Evolutionary conservation across 1,140 invertebrate species (phyloP), one percentile per base, ranked within the genome.

Genomic region (Drosophila kanapiae): DNA sequence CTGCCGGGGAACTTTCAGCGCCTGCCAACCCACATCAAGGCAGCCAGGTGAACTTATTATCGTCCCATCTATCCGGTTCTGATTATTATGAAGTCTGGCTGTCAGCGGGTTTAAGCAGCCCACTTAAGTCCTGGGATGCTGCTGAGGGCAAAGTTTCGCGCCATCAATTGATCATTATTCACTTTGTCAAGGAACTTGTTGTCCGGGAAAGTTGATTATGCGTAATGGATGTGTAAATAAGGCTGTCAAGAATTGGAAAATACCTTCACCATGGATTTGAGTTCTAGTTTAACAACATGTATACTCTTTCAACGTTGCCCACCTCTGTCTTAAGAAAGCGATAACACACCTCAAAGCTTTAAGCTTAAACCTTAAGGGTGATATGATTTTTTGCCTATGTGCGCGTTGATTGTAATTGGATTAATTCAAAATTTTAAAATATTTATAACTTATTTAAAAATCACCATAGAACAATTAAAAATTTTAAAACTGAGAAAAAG

Each of bases 151-250:
- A 76, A 76, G 54, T 65, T 79, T 69, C 47, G 62, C 75, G 54
- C 63, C 65, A 82, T 87, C 65, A 77, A 88, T 88, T 78, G 68
- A 69, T 78, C 83, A 88, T 83, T 83, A 78, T 61, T 77, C 72
- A 61, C 11, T 69, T 64, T 75, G 60, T 67, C 61, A 23, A 38
- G 45, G 43, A 29, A 31, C n/a, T 62, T 59, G 42, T 65, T 65
- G 48, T 27, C 54, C 6, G 11, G 14, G n/a, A 33, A 48, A 54
- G 18, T 42, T 29, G 59, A 38, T 45, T 61, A 35, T 18, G 33
- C 33, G 48, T 54, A 74, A 61, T 74, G 27, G 35, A 75, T 49
- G 57, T 53, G 40, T 54, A 53, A 54, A 47, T 40, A 72, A 51
- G 57, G 37, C 37, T 65, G 42, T 29, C 43, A 48, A 33, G 29